Evolutionary conservation across 53 echinoderm and acorn worm genomes (phyloP).

Genomic region (Actinopyga echinites): DNA sequence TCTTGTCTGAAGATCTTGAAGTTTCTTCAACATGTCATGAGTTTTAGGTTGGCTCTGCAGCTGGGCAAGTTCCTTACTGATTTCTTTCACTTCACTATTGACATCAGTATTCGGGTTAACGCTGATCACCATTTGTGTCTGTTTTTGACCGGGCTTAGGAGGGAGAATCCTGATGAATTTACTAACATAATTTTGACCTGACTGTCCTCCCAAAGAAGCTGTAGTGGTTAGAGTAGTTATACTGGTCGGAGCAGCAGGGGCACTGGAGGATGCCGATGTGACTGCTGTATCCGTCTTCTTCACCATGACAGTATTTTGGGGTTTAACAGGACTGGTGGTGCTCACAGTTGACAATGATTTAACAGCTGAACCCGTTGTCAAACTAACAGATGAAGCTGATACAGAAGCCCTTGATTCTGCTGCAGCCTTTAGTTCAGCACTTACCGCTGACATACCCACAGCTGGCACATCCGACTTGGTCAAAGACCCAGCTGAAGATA

Average conservation of each 20-base stretch:
- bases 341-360: neutral
- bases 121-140: conserved; percentile 75
- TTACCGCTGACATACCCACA: neutral
- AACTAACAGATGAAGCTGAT: neutral
- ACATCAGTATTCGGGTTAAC: conserved; percentile 76
- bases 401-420: neutral
- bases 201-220: neutral
- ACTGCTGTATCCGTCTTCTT: neutral
- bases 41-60: conserved; percentile 75
- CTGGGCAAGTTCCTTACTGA: conserved; percentile 68
- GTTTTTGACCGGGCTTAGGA: conserved; percentile 70
- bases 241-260: neutral
- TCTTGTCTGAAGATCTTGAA: conserved; percentile 76
- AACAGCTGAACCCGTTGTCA: neutral
- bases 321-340: neutral
- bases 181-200: neutral
- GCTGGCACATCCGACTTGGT: neutral
- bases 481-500: neutral
- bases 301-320: conserved; percentile 11
- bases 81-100: conserved; percentile 52
- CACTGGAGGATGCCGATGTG: neutral
- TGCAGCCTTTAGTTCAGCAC: conserved; percentile 15
- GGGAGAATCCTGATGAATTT: conserved; percentile 56
- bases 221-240: neutral
- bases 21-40: conserved; percentile 75